Percentiles rank a stretch among this genome's conserved stretches.
Conservation (phyloP, 35 echinoderm and acorn worm species). For the Patiria miniata region DNA sequence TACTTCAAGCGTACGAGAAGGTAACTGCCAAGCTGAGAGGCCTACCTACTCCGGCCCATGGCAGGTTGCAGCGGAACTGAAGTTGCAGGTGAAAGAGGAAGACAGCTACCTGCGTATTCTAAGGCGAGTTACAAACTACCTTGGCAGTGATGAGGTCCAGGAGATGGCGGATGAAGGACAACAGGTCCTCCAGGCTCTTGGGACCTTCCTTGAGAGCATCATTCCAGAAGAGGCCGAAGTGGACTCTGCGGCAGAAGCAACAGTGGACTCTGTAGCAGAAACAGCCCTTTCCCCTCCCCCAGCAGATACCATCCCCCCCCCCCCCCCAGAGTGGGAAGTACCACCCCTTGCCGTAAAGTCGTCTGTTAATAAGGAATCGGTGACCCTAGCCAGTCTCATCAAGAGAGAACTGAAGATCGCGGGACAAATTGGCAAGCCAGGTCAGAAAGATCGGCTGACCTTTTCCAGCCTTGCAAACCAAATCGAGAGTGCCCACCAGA, state of each 20-base stretch:
- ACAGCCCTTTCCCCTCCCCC: background rate
- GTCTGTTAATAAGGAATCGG: background rate
- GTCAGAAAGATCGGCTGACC: conserved; percentile 42
- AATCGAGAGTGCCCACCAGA: conserved; percentile 44
- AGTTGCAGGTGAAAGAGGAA: background rate
- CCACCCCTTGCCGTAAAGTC: background rate
- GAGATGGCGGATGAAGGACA: background rate
- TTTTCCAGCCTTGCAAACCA: conserved; percentile 58
- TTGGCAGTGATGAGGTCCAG: background rate
- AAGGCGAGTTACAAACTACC: background rate
- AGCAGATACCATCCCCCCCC: no score
- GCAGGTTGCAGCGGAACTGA: background rate
- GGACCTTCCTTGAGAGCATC: background rate
- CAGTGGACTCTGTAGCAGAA: no score
- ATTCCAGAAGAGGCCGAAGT: background rate
- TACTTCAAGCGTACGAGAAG: background rate
- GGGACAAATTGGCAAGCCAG: conserved; percentile 55
- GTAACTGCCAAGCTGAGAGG: background rate
- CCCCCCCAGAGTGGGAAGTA: background rate
- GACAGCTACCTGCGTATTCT: background rate
- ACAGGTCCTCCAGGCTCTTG: background rate
- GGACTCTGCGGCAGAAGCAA: background rate
- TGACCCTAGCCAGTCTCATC: background rate
- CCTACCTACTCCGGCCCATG: background rate
- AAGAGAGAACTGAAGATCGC: background rate